Conservation (phyloP, 2,113 vertebrate genomes). For the Microtus richardsoni region DNA sequence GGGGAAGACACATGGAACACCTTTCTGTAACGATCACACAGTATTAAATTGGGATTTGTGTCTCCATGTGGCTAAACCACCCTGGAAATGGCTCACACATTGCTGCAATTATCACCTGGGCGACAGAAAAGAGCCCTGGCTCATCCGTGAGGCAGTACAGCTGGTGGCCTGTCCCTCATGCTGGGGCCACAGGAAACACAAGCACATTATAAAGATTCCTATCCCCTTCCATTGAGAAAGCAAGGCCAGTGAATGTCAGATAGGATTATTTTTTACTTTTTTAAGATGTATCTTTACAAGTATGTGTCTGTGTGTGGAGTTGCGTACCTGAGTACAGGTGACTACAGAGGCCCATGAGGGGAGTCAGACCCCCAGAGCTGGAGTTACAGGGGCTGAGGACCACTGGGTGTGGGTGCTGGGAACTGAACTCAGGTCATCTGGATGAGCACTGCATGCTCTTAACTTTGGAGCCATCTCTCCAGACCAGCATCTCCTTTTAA, state of each 20-base stretch:
- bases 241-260: constrained; percentile 36
- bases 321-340: not conserved
- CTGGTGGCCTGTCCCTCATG: not conserved
- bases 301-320: not conserved
- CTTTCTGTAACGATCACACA: not conserved
- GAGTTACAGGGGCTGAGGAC: not conserved
- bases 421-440: not conserved
- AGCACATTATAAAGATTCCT: not conserved
- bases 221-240: not conserved
- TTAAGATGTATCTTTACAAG: not conserved
- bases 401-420: not conserved
- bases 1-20: not conserved
- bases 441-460: not conserved
- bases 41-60: not conserved
- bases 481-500: not conserved
- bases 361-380: not conserved
- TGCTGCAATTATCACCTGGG: not conserved
- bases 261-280: constrained; percentile 26
- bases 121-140: not conserved
- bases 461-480: not conserved
- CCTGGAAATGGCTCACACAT: not conserved
- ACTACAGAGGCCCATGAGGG: not conserved
- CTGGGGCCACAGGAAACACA: not conserved
- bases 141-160: not conserved
- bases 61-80: not conserved